Evolutionary conservation across 92 coral and sea anemone genomes (phyloP), one percentile per base, ranked within the genome.

Genomic region (Umimayanthus kanabou): DNA sequence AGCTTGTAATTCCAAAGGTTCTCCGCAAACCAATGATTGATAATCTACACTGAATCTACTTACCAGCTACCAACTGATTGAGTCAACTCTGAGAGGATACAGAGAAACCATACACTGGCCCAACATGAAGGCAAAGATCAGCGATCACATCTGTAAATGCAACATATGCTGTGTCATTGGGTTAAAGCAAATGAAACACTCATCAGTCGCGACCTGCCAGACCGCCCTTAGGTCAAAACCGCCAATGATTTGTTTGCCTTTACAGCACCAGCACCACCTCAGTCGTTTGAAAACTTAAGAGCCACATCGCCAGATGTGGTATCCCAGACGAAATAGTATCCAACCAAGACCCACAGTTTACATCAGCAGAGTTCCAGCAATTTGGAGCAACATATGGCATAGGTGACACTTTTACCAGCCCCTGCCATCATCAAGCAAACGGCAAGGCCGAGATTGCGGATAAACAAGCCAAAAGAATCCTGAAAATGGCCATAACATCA

Each of bases 371-470:
- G 73, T 67, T 67, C 73, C 73, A 67, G 73, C 73, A 69, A 16
- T 70, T 70, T 26, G 29, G 75, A 28, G 29, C 39, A 70, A 70
- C 33, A 4, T 26, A 26, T 70, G 75, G 75, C 75, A 70, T 6
- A 80, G 9, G 14, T 9, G n/a, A 71, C 76, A 71, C 76, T 5
- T 15, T 71, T 4, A 71, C 76, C 74, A 69, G 74, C 74, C 85
- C 85, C 45, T 25, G 58, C 42, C 72, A 82, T 45, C 61, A 65
- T 40, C 77, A 82, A 49, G 87, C 87, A 50, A 87, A 87, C 20
- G 90, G 85, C n/a, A 81, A 87, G 80, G 92, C 61, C 14, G 92
- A 90, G 50, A 40, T 88, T 8, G 92, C 90, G 23, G 88, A 87
- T 18, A 87, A 87, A 81, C 81, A 80, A 86, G 90, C 90, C 40